Evolutionary conservation across 2,888 invertebrate genomes (phyloP).

Genomic region (Aricia artaxerxes): DNA sequence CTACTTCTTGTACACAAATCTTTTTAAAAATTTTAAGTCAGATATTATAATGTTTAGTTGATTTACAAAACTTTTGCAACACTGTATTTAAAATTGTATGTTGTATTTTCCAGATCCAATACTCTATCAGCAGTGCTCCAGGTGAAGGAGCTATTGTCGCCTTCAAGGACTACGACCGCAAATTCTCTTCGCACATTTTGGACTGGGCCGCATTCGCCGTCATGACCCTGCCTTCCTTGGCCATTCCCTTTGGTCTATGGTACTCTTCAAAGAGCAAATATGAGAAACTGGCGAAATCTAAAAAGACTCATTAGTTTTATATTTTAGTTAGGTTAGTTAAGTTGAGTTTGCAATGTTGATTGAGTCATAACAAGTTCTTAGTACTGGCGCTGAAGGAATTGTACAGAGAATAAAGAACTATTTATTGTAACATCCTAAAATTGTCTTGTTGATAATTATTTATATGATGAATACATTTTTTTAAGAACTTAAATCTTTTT

Average conservation of each 20-base stretch:
- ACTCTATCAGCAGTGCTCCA: conserved; percentile 91
- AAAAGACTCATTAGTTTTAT: conserved; percentile 80
- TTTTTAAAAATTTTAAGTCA: no score
- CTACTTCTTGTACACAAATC: no score
- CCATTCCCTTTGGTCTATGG: conserved; percentile 97
- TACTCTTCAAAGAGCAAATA: conserved; percentile 97
- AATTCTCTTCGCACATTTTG: conserved; percentile 97
- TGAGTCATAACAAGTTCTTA: background rate
- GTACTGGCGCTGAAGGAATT: background rate
- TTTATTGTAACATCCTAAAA: conserved; percentile 14
- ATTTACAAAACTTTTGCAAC: no score
- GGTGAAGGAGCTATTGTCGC: conserved; percentile 97
- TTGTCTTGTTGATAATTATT: conserved; percentile 15
- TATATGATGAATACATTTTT: conserved; percentile 7
- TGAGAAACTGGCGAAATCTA: conserved; percentile 87
- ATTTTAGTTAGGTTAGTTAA: conserved; percentile 50
- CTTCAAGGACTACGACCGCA: conserved; percentile 95
- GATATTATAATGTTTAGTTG: no score
- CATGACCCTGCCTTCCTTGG: conserved; percentile 96
- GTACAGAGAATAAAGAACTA: conserved; percentile 19
- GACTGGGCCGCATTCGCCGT: conserved; percentile 98
- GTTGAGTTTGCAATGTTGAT: conserved; percentile 42
- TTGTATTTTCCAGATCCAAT: conserved; percentile 81
- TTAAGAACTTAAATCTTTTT: background rate
- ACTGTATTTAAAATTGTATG: background rate